A percentile compares a stretch with the other conserved stretches of the same genome.
phyloP scores from a whole-genome alignment of 2,888 invertebrate genomes.

The Seira sanloemensis region DNA sequence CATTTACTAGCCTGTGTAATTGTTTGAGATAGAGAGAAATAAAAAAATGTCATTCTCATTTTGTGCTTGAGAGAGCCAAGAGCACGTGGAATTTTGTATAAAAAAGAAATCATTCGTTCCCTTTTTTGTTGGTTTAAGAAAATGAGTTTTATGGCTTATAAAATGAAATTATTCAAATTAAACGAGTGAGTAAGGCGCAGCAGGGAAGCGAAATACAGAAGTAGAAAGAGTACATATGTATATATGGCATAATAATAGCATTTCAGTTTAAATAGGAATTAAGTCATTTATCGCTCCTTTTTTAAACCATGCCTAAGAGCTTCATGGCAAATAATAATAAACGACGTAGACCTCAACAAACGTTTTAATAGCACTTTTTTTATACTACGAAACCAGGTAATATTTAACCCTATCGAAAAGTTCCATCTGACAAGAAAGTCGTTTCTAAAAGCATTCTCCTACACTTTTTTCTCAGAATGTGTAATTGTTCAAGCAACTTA shows the following conservation, averaged over 20 bases:
- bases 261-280: conserved; percentile 46
- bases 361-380: background rate
- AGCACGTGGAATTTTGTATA: conserved; percentile 48
- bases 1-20: background rate
- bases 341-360: conserved; percentile 15
- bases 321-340: conserved; percentile 19
- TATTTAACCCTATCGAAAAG: conserved; percentile 57
- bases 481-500: conserved; percentile 58
- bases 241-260: conserved; percentile 40
- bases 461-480: conserved; percentile 38
- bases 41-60: conserved; percentile 43
- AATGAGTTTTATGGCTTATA: background rate
- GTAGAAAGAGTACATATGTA: too few species aligned
- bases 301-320: background rate
- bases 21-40: background rate
- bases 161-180: background rate
- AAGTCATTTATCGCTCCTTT: conserved; percentile 47
- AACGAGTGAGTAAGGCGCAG: background rate
- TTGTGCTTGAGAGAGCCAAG: too few species aligned
- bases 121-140: background rate
- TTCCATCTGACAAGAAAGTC: conserved; percentile 53
- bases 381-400: conserved; percentile 33
- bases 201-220: background rate
- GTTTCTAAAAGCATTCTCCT: conserved; percentile 19
- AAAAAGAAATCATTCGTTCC: too few species aligned